Evolutionary conservation across 2,797 vertebrate species (phyloP).

Genomic region (Liasis olivaceus): DNA sequence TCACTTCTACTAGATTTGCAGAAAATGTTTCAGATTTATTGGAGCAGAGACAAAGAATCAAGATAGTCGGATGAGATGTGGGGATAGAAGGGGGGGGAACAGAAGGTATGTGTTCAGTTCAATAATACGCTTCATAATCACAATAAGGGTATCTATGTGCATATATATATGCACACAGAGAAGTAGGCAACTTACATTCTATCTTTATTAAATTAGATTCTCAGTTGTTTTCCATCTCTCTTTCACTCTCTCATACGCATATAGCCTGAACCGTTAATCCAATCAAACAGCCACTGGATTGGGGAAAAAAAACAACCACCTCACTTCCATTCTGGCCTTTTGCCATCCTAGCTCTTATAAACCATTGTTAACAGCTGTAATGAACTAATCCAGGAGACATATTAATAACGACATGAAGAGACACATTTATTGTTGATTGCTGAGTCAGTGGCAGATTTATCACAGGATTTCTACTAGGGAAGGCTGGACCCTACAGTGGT

Average conservation of each 20-base stretch:
- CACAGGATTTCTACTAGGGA: constrained; percentile 62
- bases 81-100: not conserved
- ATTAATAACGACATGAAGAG: constrained; percentile 75
- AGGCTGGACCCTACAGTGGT: constrained; percentile 62
- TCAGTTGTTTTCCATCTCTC: not conserved
- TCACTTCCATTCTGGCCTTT: constrained; percentile 49
- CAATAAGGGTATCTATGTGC: not conserved
- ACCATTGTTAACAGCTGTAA: constrained; percentile 67
- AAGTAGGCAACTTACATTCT: constrained; percentile 1
- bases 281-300: constrained; percentile 12
- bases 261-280: constrained; percentile 20
- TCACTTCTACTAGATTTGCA: constrained; percentile 1
- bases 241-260: rapidly evolving
- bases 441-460: constrained; percentile 72
- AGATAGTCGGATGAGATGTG: not conserved
- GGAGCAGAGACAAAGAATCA: constrained; percentile 4
- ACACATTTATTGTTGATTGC: constrained; percentile 74
- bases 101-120: not conserved
- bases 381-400: constrained; percentile 71
- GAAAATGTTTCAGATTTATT: constrained; percentile 25
- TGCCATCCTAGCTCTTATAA: constrained; percentile 61
- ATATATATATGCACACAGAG: constrained; percentile 17
- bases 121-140: constrained; percentile 7
- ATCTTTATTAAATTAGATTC: constrained; percentile 30
- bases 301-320: constrained; percentile 32